Evolutionary conservation across 2,797 vertebrate genomes (phyloP).

Genomic region (Lutjanus argentimaculatus): DNA sequence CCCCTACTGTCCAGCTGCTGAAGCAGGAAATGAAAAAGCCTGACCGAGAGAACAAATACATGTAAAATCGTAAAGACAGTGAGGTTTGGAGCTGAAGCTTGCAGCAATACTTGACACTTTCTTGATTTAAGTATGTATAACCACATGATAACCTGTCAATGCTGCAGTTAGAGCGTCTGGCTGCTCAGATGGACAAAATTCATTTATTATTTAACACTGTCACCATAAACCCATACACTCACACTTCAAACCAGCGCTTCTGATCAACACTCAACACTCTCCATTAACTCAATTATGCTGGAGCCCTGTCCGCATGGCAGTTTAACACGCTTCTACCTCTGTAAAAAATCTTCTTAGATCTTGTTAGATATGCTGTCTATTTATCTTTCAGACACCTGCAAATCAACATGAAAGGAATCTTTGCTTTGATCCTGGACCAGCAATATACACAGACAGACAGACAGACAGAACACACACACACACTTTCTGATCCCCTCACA

Average conservation of each 20-base stretch:
- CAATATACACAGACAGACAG: conserved; percentile 13
- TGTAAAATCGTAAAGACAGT: background rate
- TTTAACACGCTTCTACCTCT: background rate
- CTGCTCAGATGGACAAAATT: conserved; percentile 40
- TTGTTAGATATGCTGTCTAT: conserved; percentile 41
- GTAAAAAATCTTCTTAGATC: conserved; percentile 27
- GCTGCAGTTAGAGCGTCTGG: conserved; percentile 10
- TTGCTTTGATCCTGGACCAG: conserved; percentile 65
- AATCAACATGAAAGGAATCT: conserved; percentile 61
- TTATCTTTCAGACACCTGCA: conserved; percentile 64
- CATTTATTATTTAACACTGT: conserved; percentile 29
- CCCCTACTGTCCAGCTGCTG: background rate
- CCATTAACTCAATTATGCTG: conserved; percentile 42
- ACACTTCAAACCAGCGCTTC: conserved; percentile 10
- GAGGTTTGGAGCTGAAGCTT: background rate
- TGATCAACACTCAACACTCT: conserved; percentile 29
- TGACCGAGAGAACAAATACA: background rate
- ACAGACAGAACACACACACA: background rate
- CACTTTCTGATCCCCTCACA: conserved; percentile 13
- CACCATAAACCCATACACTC: conserved; percentile 18
- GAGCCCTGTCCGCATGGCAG: background rate
- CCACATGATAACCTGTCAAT: background rate
- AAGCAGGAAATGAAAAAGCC: background rate
- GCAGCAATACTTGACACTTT: conserved; percentile 13
- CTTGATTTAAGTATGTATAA: conserved; percentile 2